A percentile compares a stretch with the other conserved stretches of the same genome.
Evolutionary conservation across 2,797 vertebrate genomes (phyloP).

Genomic region (Takifugu ocellatus): DNA sequence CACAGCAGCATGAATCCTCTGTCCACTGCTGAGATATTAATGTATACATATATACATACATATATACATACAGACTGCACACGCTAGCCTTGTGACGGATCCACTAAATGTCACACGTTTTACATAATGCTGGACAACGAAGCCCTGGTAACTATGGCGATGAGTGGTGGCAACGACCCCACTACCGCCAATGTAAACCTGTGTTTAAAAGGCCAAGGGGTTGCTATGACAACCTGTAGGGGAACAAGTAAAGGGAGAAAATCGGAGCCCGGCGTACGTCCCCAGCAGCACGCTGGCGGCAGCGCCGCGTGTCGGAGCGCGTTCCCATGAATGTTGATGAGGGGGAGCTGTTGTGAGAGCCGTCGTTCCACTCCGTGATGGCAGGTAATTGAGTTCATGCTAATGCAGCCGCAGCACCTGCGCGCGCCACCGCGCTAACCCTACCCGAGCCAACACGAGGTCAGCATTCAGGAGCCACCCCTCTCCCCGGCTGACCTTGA

Average conservation of each 20-base stretch:
- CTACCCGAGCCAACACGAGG: too few relatives aligned
- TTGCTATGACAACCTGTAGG: conserved; percentile 67
- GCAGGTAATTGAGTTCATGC: too few relatives aligned
- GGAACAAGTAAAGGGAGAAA: conserved; percentile 35
- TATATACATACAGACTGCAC: too few relatives aligned
- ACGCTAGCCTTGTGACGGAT: not conserved
- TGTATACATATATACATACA: too few relatives aligned
- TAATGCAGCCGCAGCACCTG: too few relatives aligned
- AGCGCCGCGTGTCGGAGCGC: too few relatives aligned
- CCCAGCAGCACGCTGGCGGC: not conserved
- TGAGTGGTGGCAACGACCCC: conserved; percentile 44
- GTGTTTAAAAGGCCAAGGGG: conserved; percentile 61
- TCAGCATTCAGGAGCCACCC: not conserved
- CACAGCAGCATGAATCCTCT: conserved; percentile 11
- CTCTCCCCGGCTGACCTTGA: conserved; percentile 33
- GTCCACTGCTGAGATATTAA: conserved; percentile 7
- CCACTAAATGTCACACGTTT: conserved; percentile 52
- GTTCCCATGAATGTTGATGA: not conserved
- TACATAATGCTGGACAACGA: conserved; percentile 28
- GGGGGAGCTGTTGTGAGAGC: not conserved
- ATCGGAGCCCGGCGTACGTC: conserved; percentile 20
- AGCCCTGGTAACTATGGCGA: conserved; percentile 60
- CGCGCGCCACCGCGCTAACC: too few relatives aligned
- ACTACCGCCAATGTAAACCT: conserved; percentile 32
- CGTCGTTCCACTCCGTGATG: too few relatives aligned